Base-by-base conservation (phyloP, 1,140 invertebrate species). In the Patella vulgata region DNA sequence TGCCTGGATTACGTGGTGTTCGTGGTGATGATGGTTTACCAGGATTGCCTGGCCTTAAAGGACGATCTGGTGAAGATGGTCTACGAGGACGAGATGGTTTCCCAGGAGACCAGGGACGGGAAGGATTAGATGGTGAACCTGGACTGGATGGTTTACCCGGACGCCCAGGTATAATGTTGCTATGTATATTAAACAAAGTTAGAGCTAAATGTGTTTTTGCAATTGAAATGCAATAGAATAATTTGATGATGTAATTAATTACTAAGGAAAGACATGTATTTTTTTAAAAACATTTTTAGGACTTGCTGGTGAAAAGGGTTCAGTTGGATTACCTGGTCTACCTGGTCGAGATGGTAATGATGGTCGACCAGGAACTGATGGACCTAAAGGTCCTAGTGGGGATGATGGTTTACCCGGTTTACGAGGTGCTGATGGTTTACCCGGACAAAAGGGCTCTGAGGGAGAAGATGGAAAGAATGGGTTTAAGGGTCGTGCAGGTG, bases 11-110 rank as follows among this genome's bases (percentile, higher is more conserved):
- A 0, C 17, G 30, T 23, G 71, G 71, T 50, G 33, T 60, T 43
- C 60, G 59, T 48, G 71, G 71, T 31, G 55, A 63, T 44, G 62
- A 53, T 55, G 76, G 76, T 8, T 31, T 68, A 8, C 67, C 73
- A 25, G 75, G 75, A 8, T 31, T 67, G 19, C 63, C 68, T 23
- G 75, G 75, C 5, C 19, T 25, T 5, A 63, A 63, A 46, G 75
- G 75, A 53, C n/a, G 51, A 2, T 30, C 43, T 17, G 72, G 69
- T 21, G 12, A 19, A 1, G 17, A 39, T 31, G 72, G 72, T 8
- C 14, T 27, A 12, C 47, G 31, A 43, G 71, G 67, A 4, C 8
- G 44, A 0, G 36, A 57, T 28, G 69, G 72, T 40, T 48, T 54
- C 1, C 36, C 23, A 14, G 71, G 72, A 25, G 17, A 12, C 12